Base-by-base conservation (phyloP, 2,113 vertebrate species). In the Trichomycterus rosablanca region DNA sequence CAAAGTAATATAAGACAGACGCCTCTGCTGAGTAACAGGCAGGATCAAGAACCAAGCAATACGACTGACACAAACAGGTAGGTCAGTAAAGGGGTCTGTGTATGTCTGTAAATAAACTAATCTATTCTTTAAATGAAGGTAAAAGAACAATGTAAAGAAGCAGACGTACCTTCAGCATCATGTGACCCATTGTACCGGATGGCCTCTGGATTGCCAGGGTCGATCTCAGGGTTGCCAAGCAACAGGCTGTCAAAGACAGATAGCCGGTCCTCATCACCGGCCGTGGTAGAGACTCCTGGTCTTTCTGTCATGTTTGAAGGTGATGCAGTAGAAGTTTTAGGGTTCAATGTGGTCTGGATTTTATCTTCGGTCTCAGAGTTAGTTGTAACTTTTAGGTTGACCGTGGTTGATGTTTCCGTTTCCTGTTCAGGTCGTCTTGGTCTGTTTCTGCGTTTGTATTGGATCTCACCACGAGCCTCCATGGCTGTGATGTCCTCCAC, bases 401-500 rank as follows among this genome's bases (percentile, higher is more conserved):
- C 63, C 59, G 3, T 40, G 0, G 67, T 59, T 35, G 50, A 64
- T 0, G 67, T 58, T 40, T 37, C 63, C 34, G 44, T 67, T 15
- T 79, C 72, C 0, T 75, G 78, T 30, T 76, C 77, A 60, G 54
- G 81, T 44, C 76, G 79, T 51, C 76, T 80, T 56, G 71, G 68
- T 51, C 76, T 63, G 52, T 86, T 82, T 23, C 26, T 44, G 42
- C 68, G 77, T n/a, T 78, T 79, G 61, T 86, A 77, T 64, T 87
- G 83, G 55, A 86, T 77, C 55, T 85, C 83, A 10, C 83, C 83
- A 44, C 78, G 82, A 3, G 80, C 85, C 64, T 88, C 85, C 0
- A 42, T 66, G 0, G 71, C 76, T 0, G 63, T 70, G 20, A 71
- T 63, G 59, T 80, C 83, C 28, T 83, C 82, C 5, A 9, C n/a